Conservation (phyloP, 2,113 vertebrate genomes). For the Calypte anna region DNA sequence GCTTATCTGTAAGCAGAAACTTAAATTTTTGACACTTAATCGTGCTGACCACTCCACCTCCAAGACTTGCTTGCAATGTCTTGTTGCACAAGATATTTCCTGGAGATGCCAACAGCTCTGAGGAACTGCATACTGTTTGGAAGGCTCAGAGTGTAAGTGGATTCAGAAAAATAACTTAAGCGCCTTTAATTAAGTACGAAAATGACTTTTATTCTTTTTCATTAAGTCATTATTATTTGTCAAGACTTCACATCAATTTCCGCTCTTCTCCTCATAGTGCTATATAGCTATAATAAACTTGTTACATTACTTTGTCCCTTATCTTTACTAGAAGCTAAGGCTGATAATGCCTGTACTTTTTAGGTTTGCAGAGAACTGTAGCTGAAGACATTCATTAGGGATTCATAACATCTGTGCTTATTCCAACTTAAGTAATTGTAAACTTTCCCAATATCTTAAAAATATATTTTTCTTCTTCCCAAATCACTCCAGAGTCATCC, state of each 20-base stretch:
- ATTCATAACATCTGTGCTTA: neutral
- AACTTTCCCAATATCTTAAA: neutral
- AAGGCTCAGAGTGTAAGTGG: neutral
- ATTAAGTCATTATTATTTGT: neutral
- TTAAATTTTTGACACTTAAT: neutral
- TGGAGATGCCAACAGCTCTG: neutral
- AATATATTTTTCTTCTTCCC: neutral
- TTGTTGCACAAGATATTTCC: neutral
- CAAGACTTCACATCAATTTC: neutral
- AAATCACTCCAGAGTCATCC: neutral
- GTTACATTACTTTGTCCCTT: neutral
- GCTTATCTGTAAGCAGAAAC: neutral
- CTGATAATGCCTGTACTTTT: neutral
- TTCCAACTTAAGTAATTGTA: neutral
- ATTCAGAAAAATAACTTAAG: neutral
- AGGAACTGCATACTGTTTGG: neutral
- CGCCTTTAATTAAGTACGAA: neutral
- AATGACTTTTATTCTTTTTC: neutral
- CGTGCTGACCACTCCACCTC: neutral
- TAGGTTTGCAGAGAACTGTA: neutral
- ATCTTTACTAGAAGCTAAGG: neutral
- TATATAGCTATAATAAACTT: neutral
- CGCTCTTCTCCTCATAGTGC: neutral
- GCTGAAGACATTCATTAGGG: neutral
- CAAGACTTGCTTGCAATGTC: neutral